These are phyloP conservation scores for Prietella phreatophila DNA, from an alignment of 2,113 vertebrate species.

Conservation along the genomic window DNA sequence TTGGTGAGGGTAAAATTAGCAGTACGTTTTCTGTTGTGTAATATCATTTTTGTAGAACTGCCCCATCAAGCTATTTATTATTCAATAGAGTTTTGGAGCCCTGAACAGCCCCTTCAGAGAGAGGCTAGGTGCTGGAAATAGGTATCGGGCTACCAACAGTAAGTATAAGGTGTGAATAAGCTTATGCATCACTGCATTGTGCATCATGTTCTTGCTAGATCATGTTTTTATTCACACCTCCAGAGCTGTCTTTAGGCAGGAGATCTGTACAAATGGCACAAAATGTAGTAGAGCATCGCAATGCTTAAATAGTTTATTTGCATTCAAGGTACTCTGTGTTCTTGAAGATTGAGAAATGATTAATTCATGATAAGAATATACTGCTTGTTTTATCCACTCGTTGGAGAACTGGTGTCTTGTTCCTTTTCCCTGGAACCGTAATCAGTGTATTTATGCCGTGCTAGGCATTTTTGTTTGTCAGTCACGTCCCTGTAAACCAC, in stretches of 20 bases:
- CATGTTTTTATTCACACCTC: background rate
- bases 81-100: background rate
- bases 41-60: background rate
- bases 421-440: background rate
- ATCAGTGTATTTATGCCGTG: background rate
- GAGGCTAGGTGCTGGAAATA: background rate
- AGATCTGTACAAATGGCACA: background rate
- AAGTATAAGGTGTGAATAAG: background rate
- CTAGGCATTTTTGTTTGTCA: background rate
- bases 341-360: conserved; percentile 51
- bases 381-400: conserved; percentile 4
- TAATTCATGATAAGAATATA: conserved; percentile 67
- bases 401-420: conserved; percentile 6
- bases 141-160: background rate
- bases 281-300: background rate
- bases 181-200: background rate
- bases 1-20: background rate
- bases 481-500: background rate
- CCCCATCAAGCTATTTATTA: background rate
- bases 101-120: background rate
- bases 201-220: background rate
- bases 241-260: background rate
- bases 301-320: conserved; percentile 3
- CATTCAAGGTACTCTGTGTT: background rate
- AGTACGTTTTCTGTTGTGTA: background rate